phyloP scores from a whole-genome alignment of 2,113 vertebrate genomes.

The Sebastes fasciatus region DNA sequence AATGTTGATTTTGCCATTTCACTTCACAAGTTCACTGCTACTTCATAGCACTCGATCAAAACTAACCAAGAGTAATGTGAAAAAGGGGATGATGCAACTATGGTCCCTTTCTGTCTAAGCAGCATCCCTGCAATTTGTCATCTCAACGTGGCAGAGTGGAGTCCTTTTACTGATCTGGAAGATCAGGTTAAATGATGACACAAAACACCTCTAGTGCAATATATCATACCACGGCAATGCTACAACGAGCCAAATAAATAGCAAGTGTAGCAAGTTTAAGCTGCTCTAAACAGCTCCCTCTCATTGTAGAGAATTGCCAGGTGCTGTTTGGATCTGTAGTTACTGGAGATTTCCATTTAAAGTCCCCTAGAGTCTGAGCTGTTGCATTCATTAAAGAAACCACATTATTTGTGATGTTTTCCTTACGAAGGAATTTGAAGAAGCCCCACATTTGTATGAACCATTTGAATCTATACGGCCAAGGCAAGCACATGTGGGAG shows the following conservation, averaged over 20 bases:
- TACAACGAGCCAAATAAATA: constrained; percentile 30
- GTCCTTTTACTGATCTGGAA: constrained; percentile 41
- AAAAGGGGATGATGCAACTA: constrained; percentile 35
- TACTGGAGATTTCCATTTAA: not conserved
- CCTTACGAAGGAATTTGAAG: not conserved
- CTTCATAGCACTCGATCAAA: not conserved
- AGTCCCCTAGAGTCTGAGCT: not conserved
- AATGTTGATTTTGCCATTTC: constrained; percentile 20
- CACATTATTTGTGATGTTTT: not conserved
- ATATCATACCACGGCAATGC: constrained; percentile 42
- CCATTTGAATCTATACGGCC: not conserved
- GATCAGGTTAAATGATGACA: constrained; percentile 69
- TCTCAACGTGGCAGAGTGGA: constrained; percentile 50
- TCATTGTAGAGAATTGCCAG: not conserved
- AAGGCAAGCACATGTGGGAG: too few relatives aligned
- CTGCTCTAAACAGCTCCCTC: not conserved
- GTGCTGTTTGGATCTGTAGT: not conserved
- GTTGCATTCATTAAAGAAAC: not conserved
- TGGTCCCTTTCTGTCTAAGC: constrained; percentile 19
- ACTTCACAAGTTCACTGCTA: not conserved
- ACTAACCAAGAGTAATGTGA: constrained; percentile 11
- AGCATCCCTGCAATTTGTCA: constrained; percentile 41
- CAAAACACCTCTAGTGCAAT: constrained; percentile 50
- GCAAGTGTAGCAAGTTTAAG: not conserved
- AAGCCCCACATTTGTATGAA: not conserved